Evolutionary conservation across 2,888 invertebrate genomes (phyloP).

Genomic region (Ariolimax columbianus): DNA sequence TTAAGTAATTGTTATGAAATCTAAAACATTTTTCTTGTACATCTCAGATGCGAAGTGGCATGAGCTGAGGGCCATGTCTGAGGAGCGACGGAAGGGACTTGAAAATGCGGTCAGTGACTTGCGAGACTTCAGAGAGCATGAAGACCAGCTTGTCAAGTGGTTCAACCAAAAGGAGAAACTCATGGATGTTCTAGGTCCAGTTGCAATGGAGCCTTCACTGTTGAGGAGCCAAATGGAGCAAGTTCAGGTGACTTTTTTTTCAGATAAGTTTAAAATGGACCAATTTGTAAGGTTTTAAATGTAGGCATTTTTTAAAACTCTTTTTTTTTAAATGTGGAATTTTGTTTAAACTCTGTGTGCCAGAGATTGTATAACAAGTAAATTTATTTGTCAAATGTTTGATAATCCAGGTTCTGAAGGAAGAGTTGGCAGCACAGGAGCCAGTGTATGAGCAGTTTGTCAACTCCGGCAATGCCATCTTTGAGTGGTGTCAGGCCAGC

Average conservation of each 20-base stretch:
- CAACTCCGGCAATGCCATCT: slow-evolving; percentile 88
- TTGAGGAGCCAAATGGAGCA: slow-evolving; percentile 97
- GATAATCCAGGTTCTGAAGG: slow-evolving; percentile 91
- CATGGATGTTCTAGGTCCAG: slow-evolving; percentile 95
- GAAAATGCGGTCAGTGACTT: slow-evolving; percentile 85
- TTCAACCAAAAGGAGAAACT: slow-evolving; percentile 95
- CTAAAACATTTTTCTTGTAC: not conserved
- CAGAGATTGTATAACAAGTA: no score
- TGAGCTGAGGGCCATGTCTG: slow-evolving; percentile 73
- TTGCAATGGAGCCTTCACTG: slow-evolving; percentile 96
- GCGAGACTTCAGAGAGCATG: slow-evolving; percentile 93
- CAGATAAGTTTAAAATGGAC: slow-evolving; percentile 53
- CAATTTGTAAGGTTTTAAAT: not conserved
- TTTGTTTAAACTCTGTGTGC: no score
- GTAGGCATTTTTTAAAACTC: no score
- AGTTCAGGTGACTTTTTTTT: no score
- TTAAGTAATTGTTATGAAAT: not conserved
- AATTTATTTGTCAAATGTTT: no score
- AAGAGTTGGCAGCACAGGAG: slow-evolving; percentile 95
- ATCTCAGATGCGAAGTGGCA: slow-evolving; percentile 75
- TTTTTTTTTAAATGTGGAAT: no score
- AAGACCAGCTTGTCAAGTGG: slow-evolving; percentile 90
- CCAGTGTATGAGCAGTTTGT: slow-evolving; percentile 92
- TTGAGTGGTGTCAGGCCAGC: slow-evolving; percentile 82
- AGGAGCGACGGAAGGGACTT: slow-evolving; percentile 71